A percentile compares a stretch with the other conserved stretches of the same genome.
phyloP scores from a whole-genome alignment of 2,888 invertebrate genomes.

The Ectemnius lituratus region DNA sequence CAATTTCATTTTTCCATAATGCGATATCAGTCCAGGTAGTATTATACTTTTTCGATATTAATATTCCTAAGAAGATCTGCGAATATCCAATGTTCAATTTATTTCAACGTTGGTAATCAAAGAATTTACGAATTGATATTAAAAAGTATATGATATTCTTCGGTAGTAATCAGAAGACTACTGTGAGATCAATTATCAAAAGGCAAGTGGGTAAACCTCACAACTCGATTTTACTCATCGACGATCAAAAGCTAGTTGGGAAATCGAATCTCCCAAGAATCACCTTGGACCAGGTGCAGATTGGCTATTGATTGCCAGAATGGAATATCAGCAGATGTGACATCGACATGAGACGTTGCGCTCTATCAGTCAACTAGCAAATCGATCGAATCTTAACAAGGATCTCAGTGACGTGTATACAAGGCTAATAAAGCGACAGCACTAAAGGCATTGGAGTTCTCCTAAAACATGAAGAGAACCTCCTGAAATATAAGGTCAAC shows the following conservation, averaged over 20 bases:
- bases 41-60: not conserved
- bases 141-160: not conserved
- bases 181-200: not conserved
- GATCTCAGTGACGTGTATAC: no score
- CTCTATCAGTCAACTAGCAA: no score
- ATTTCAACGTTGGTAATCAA: not conserved
- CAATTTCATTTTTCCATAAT: no score
- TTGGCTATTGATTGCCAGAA: slow-evolving; percentile 51
- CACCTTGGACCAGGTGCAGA: slow-evolving; percentile 49
- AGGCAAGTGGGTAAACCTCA: slow-evolving; percentile 31
- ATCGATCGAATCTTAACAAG: no score
- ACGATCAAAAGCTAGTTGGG: slow-evolving; percentile 46
- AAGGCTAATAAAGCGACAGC: no score
- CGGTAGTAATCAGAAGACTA: not conserved
- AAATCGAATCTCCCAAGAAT: slow-evolving; percentile 55
- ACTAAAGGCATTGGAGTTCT: no score
- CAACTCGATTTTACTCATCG: slow-evolving; percentile 47
- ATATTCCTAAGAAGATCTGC: slow-evolving; percentile 21
- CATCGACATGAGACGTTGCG: no score
- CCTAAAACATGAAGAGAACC: no score
- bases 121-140: not conserved
- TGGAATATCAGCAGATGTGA: slow-evolving; percentile 38
- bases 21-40: no score
- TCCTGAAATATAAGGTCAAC: no score
- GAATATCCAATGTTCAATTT: not conserved